These are phyloP conservation scores for Pavo muticus DNA, from an alignment of 2,113 vertebrate species.

Conservation along the genomic window DNA sequence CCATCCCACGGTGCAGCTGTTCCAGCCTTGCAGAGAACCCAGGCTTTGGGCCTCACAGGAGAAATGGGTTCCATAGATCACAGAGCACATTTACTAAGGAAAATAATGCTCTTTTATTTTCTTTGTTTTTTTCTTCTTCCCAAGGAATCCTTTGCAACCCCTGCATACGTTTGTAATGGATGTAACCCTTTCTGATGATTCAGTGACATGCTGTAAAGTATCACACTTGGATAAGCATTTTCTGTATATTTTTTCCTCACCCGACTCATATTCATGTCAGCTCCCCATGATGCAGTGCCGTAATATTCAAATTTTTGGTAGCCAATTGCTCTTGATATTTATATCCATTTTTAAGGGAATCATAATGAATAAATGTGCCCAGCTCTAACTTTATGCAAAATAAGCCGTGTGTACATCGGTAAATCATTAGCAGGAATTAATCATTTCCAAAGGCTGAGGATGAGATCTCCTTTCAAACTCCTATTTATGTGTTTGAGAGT, in stretches of 20 bases:
- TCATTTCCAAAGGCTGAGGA: constrained; percentile 67
- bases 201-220: constrained; percentile 46
- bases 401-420: constrained; percentile 60
- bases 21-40: background rate
- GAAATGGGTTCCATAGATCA: background rate
- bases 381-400: constrained; percentile 73
- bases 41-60: background rate
- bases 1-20: background rate
- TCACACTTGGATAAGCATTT: constrained; percentile 40
- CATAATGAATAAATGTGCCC: constrained; percentile 62
- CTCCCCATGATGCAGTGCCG: constrained; percentile 43
- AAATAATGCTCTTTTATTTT: background rate
- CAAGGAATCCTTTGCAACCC: constrained; percentile 9
- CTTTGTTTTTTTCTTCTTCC: background rate
- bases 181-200: constrained; percentile 40
- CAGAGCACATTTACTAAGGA: background rate
- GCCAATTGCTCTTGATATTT: constrained; percentile 76
- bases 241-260: background rate
- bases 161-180: constrained; percentile 17
- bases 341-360: constrained; percentile 73
- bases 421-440: constrained; percentile 74
- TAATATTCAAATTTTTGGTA: constrained; percentile 69
- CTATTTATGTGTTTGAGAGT: constrained; percentile 49
- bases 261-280: constrained; percentile 45
- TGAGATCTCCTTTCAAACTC: constrained; percentile 41